phyloP scores from a whole-genome alignment of 1,140 invertebrate genomes.

The Aphis gossypii region DNA sequence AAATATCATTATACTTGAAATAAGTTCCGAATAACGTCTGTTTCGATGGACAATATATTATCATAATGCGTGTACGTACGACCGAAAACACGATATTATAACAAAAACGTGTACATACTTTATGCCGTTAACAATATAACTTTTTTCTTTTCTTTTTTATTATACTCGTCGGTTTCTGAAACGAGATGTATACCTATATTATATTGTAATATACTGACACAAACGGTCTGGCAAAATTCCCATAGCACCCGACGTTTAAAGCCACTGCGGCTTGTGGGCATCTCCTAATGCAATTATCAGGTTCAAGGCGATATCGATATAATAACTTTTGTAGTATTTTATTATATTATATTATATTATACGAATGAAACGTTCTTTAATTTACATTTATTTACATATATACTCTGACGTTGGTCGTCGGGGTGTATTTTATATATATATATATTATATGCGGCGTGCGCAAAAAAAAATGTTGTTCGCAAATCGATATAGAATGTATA shows the following conservation, averaged over 20 bases:
- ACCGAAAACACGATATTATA: neutral
- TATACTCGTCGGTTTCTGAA: neutral
- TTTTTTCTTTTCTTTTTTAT: neutral
- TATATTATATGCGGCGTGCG: neutral
- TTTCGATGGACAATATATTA: neutral
- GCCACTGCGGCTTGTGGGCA: neutral
- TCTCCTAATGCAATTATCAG: neutral
- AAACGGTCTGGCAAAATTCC: neutral
- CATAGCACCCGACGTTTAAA: conserved; percentile 11
- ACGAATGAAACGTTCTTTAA: conserved; percentile 18
- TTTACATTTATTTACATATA: conserved; percentile 29
- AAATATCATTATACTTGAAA: neutral
- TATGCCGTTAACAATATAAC: neutral
- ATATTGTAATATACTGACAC: neutral
- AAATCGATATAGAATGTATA: too few relatives aligned
- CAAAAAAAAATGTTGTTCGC: neutral
- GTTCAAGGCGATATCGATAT: neutral
- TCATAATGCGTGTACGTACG: neutral
- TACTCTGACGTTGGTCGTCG: neutral
- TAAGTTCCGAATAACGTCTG: neutral
- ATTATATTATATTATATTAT: neutral
- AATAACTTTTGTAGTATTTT: neutral
- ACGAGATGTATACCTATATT: neutral
- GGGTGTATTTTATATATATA: neutral
- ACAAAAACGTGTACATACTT: neutral